Percentiles rank a stretch among this genome's conserved stretches.
Conservation (phyloP, 2,888 invertebrate species). For the Monoplex corrugatus region DNA sequence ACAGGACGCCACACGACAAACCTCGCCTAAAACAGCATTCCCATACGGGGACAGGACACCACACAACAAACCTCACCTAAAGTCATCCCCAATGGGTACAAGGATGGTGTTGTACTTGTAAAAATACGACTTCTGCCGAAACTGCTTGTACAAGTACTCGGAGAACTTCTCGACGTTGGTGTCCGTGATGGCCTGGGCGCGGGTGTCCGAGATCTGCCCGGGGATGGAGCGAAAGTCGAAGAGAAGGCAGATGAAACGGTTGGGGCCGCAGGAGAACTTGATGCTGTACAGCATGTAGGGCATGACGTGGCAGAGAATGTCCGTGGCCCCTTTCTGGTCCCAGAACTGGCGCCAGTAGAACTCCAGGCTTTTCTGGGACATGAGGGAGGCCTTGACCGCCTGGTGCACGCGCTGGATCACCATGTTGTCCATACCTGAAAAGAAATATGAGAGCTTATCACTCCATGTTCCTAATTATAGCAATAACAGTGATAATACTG, state of each 20-base stretch:
- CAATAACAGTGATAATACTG: no score
- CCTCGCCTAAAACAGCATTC: no score
- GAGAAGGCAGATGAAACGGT: constrained; percentile 86
- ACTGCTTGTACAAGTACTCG: constrained; percentile 91
- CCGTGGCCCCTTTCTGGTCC: constrained; percentile 79
- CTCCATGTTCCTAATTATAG: no score
- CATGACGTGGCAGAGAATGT: constrained; percentile 93
- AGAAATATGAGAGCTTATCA: neutral
- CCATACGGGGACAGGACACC: no score
- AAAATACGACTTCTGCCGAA: constrained; percentile 92
- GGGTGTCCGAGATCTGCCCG: constrained; percentile 92
- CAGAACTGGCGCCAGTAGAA: constrained; percentile 95
- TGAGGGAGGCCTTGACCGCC: constrained; percentile 93
- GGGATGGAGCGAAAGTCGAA: constrained; percentile 89
- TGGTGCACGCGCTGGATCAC: constrained; percentile 83
- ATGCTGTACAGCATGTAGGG: constrained; percentile 98
- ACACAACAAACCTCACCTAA: constrained; percentile 84
- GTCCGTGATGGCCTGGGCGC: constrained; percentile 91
- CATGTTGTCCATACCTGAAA: constrained; percentile 78
- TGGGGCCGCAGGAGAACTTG: constrained; percentile 97
- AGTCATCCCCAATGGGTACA: constrained; percentile 97
- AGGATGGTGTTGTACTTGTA: constrained; percentile 95
- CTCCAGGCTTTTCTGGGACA: constrained; percentile 90
- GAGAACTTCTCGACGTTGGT: constrained; percentile 93
- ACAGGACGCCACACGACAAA: no score